Evolutionary conservation across 2,888 invertebrate genomes (phyloP).

Genomic region (Pollenia labialis): DNA sequence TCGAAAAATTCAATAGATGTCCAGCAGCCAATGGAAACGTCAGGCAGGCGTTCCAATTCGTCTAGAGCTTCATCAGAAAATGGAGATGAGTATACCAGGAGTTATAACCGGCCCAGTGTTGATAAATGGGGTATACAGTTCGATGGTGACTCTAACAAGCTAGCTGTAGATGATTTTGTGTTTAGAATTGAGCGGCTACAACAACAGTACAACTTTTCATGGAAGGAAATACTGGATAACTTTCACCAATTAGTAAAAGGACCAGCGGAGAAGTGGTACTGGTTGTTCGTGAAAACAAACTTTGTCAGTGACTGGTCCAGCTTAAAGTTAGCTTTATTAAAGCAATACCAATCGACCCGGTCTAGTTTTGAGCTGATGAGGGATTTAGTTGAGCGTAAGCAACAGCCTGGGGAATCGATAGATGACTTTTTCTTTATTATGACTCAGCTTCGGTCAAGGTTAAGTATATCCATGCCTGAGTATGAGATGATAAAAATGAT

Average conservation of each 20-base stretch:
- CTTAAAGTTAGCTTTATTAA: background rate
- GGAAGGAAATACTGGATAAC: background rate
- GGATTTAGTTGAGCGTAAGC: background rate
- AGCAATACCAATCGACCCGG: background rate
- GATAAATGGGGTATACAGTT: slow-evolving; percentile 11
- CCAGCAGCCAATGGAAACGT: too few species aligned
- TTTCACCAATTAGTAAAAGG: slow-evolving; percentile 1
- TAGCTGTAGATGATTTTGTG: background rate
- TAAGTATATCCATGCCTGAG: too few species aligned
- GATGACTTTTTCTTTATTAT: slow-evolving; percentile 1
- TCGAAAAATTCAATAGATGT: too few species aligned
- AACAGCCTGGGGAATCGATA: background rate
- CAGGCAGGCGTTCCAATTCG: too few species aligned
- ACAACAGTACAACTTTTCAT: background rate
- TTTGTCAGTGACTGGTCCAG: background rate
- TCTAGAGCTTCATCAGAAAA: too few species aligned
- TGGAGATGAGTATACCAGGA: background rate
- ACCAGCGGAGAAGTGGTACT: background rate
- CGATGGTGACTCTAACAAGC: background rate
- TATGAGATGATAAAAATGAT: too few species aligned
- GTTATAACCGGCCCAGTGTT: background rate
- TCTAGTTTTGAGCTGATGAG: slow-evolving; percentile 1
- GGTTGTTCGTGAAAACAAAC: background rate
- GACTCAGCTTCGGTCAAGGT: background rate
- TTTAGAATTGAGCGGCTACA: slow-evolving; percentile 6